phyloP scores from a whole-genome alignment of 64 coral and sea anemone genomes.

The Montipora efflorescens region DNA sequence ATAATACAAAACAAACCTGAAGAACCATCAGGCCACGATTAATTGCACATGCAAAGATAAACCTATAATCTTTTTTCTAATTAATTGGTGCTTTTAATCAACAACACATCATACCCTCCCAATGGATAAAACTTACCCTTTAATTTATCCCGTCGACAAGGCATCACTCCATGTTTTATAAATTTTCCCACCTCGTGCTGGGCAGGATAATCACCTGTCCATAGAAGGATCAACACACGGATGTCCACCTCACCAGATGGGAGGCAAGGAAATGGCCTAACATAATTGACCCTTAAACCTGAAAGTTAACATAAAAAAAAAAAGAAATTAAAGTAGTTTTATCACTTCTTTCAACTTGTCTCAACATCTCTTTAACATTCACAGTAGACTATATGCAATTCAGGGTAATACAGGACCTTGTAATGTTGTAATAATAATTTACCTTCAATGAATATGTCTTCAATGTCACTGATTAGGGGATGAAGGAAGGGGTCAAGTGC shows the following conservation, averaged over 20 bases:
- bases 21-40: too few species aligned
- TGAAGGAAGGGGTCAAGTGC: slow-evolving; percentile 6
- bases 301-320: too few species aligned
- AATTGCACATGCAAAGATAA: too few species aligned
- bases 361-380: background rate
- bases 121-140: background rate
- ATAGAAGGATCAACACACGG: slow-evolving; percentile 10
- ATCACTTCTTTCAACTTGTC: background rate
- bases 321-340: background rate
- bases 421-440: background rate
- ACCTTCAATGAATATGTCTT: slow-evolving; percentile 33
- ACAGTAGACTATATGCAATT: too few species aligned
- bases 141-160: slow-evolving; percentile 15
- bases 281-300: slow-evolving; percentile 13
- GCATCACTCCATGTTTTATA: slow-evolving; percentile 30
- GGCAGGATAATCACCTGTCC: slow-evolving; percentile 32
- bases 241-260: background rate
- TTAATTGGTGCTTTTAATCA: too few species aligned
- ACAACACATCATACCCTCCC: too few species aligned
- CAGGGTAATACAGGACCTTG: too few species aligned
- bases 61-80: too few species aligned
- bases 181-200: slow-evolving; percentile 53
- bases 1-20: too few species aligned
- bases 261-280: background rate
- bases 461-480: slow-evolving; percentile 5